Evolutionary conservation across 1,140 invertebrate species (phyloP).

Genomic region (Drosophila elegans): DNA sequence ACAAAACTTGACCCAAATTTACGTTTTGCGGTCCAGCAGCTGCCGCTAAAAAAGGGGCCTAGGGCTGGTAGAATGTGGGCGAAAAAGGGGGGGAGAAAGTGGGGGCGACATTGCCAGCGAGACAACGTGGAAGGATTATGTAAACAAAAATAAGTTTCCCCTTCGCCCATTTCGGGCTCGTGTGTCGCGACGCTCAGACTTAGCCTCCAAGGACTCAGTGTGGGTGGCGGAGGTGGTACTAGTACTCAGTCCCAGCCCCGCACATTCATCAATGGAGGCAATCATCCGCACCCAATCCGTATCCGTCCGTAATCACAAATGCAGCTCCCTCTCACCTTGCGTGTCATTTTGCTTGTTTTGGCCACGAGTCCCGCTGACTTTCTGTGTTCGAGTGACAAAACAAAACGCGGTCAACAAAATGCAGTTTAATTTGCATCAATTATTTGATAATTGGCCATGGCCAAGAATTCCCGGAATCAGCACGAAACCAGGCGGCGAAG

Average conservation of each 20-base stretch:
- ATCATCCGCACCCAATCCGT: slow-evolving; percentile 53
- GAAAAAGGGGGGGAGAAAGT: neutral
- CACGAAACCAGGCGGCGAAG: slow-evolving; percentile 8
- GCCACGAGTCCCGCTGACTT: no score
- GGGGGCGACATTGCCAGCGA: slow-evolving; percentile 31
- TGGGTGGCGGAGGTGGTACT: no score
- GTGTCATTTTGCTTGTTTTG: slow-evolving; percentile 13
- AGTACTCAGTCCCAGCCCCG: neutral
- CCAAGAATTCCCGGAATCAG: slow-evolving; percentile 26
- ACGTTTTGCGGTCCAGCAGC: slow-evolving; percentile 73
- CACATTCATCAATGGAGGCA: slow-evolving; percentile 68
- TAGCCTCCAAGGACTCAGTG: slow-evolving; percentile 18
- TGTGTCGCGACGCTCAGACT: slow-evolving; percentile 10
- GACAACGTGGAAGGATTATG: slow-evolving; percentile 80
- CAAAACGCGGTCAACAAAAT: slow-evolving; percentile 43
- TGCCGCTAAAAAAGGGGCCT: slow-evolving; percentile 31
- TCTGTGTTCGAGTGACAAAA: neutral
- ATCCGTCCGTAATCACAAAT: slow-evolving; percentile 24
- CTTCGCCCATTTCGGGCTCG: neutral
- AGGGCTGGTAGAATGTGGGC: slow-evolving; percentile 2
- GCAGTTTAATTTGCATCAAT: slow-evolving; percentile 66
- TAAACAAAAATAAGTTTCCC: slow-evolving; percentile 72
- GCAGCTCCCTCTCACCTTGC: slow-evolving; percentile 12
- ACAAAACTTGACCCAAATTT: slow-evolving; percentile 81
- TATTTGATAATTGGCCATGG: slow-evolving; percentile 58